Base-by-base conservation (phyloP, 2,113 vertebrate genomes). In the Lepidiolamprologus cunningtoni region DNA sequence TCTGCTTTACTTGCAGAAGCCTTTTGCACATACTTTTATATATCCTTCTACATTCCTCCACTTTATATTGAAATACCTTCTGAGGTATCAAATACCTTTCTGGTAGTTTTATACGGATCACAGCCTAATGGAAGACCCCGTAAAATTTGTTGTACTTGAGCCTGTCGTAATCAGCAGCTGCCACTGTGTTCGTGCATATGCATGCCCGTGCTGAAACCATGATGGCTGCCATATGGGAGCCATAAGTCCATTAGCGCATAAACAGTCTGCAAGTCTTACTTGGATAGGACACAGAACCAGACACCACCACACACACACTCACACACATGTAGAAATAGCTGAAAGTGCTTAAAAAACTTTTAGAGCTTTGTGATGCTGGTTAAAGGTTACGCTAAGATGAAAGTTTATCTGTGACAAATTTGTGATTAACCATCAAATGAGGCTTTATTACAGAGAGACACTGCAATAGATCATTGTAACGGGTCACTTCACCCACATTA, bases 211-310 rank as follows among this genome's bases (percentile, higher is more conserved):
- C 79, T 88, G 85, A 88, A 89, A 93, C 87, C 80, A 92, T 86
- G 87, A 94, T 89, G 82, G 50, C 47, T 85, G 89, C 93, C 92
- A 95, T 96, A 96, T 96, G 95, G 94, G 83, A 90, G 87, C 68
- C 87, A 86, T 93, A 94, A 94, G 88, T 94, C 92, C 89, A 89
- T 90, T 93, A 91, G 91, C 61, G 79, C 79, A 73, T 82, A 93
- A 91, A 93, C 90, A 93, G 85, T 92, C 84, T 94, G 91, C 58
- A 78, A 84, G 90, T 86, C 84, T 89, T 85, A 88, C 82, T 88
- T 86, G 33, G 52, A 87, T 40, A 57, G 68, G 82, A 91, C 58
- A 52, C 80, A 87, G 37, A 50, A 58, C 47, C 58, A 80, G 17
- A 33, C 81, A 55, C 23, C 5, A 58, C 33, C 16, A 58, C 81